Percentiles rank a stretch among this genome's conserved stretches.
Evolutionary conservation across 2,797 vertebrate genomes (phyloP).

Genomic region (Thunnus albacares): DNA sequence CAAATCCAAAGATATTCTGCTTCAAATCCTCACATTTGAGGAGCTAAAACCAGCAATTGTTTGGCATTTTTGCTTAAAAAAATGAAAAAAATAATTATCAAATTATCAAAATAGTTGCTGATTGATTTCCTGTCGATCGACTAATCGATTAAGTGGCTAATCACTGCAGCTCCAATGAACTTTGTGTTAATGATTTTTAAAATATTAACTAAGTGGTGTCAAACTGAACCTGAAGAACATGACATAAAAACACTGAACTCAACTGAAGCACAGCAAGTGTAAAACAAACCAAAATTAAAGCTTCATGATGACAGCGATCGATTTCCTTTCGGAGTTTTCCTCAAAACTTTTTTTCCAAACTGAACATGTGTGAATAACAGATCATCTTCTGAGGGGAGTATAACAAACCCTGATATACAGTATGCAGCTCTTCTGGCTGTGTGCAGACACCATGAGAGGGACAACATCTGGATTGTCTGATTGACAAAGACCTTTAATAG

Average conservation of each 20-base stretch:
- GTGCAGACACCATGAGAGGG: neutral
- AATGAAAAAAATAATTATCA: no score
- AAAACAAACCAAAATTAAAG: conserved; percentile 4
- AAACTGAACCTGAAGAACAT: neutral
- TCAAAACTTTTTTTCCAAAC: neutral
- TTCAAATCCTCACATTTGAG: no score
- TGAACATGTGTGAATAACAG: neutral
- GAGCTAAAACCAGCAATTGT: no score
- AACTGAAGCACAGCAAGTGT: neutral
- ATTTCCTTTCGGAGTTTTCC: neutral
- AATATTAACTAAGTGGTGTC: neutral
- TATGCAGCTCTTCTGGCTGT: neutral
- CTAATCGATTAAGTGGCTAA: no score
- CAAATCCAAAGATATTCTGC: no score
- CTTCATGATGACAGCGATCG: neutral
- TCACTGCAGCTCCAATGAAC: no score
- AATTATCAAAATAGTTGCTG: no score
- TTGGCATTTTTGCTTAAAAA: no score
- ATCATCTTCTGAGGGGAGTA: neutral
- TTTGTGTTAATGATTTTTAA: neutral
- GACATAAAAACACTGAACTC: neutral
- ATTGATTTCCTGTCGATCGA: no score
- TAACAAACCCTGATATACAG: neutral
- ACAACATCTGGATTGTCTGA: neutral
- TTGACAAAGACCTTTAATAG: conserved; percentile 16